These are phyloP conservation scores for Platichthys stellatus DNA, from an alignment of 2,113 vertebrate genomes.

Conservation along the genomic window DNA sequence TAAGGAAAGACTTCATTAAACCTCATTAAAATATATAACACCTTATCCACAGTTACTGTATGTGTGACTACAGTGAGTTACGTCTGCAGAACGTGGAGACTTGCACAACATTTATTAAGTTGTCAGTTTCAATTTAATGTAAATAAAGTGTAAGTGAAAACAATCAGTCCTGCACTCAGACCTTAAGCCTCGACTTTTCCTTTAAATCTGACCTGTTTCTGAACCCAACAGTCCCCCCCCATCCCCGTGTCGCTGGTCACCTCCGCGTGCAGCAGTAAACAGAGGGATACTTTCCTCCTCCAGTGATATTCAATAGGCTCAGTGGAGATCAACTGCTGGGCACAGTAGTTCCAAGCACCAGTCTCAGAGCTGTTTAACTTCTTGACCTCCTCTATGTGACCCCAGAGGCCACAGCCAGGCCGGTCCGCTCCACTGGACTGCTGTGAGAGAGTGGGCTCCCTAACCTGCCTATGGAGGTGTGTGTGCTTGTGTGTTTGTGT, in stretches of 20 bases:
- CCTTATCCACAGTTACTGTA: neutral
- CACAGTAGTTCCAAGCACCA: conserved; percentile 31
- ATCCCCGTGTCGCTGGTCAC: neutral
- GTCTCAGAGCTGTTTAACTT: conserved; percentile 54
- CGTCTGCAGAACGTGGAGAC: neutral
- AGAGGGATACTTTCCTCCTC: conserved; percentile 5
- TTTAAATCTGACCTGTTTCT: conserved; percentile 46
- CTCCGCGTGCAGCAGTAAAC: conserved; percentile 34
- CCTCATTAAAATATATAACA: neutral
- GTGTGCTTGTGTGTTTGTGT: conserved; percentile 29
- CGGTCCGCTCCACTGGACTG: conserved; percentile 38
- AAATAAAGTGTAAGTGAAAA: conserved; percentile 10
- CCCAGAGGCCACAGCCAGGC: conserved; percentile 46
- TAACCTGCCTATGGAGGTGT: conserved; percentile 8
- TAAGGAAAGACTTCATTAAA: neutral
- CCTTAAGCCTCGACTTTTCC: conserved; percentile 40
- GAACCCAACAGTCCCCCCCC: conserved; percentile 39
- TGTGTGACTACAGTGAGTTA: too few species aligned
- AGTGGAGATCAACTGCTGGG: conserved; percentile 40
- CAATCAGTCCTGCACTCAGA: neutral
- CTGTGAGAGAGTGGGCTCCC: conserved; percentile 23
- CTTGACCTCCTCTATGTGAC: conserved; percentile 51
- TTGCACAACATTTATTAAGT: neutral
- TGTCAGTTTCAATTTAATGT: conserved; percentile 8
- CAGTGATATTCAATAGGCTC: conserved; percentile 39